Conservation (phyloP, 2,888 invertebrate genomes). For the Ephialtes manifestator region DNA sequence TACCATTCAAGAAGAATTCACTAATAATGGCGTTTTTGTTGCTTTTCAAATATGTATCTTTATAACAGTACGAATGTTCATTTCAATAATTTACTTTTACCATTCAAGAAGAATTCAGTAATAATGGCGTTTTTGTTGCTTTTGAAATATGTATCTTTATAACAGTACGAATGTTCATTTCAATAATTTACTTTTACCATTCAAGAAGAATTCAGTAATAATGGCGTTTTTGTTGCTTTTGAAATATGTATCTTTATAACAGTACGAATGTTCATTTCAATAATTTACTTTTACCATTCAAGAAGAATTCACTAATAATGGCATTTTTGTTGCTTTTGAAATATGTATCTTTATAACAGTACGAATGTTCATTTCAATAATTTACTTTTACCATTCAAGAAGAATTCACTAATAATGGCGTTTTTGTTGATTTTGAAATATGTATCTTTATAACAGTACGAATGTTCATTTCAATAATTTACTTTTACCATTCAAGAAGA, state of each 20-base stretch:
- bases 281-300: neutral
- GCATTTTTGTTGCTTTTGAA: neutral
- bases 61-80: slow-evolving; percentile 29
- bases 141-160: too few relatives aligned
- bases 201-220: neutral
- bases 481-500: neutral
- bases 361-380: neutral
- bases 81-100: slow-evolving; percentile 1
- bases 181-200: neutral
- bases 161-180: slow-evolving; percentile 30
- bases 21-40: neutral
- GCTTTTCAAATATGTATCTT: too few relatives aligned
- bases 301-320: neutral
- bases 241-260: too few relatives aligned
- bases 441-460: slow-evolving; percentile 50
- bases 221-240: neutral
- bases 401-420: neutral
- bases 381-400: neutral
- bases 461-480: neutral
- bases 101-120: neutral
- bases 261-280: slow-evolving; percentile 19
- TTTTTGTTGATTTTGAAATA: too few relatives aligned
- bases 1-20: neutral
- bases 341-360: too few relatives aligned
- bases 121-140: neutral